Evolutionary conservation across 2,113 vertebrate species (phyloP).

Genomic region (Platysternon megacephalum): DNA sequence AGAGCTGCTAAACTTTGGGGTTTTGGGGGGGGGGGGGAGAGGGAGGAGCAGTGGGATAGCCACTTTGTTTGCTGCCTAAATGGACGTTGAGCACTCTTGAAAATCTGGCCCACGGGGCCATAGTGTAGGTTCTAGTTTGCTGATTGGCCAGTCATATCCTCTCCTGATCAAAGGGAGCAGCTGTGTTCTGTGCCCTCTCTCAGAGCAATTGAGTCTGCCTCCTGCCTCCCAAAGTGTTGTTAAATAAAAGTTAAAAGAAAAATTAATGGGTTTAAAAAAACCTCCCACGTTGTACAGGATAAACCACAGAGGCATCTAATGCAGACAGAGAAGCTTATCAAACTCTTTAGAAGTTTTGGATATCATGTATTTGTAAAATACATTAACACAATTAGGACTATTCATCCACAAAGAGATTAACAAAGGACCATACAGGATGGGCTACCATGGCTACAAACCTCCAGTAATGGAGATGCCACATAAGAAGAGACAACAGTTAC

Average conservation of each 20-base stretch:
- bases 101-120: not conserved
- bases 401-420: not conserved
- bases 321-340: not conserved
- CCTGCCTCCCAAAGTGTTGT: not conserved
- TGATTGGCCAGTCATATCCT: not conserved
- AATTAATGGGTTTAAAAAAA: not conserved
- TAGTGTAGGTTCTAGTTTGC: not conserved
- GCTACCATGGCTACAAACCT: not conserved
- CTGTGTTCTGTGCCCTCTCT: not conserved
- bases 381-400: not conserved
- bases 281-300: not conserved
- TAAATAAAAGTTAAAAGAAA: not conserved
- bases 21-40: too few species aligned
- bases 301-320: not conserved
- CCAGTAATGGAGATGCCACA: not conserved
- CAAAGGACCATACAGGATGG: not conserved
- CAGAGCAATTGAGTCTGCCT: not conserved
- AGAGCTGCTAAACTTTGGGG: not conserved
- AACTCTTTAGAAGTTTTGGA: not conserved
- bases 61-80: not conserved
- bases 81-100: not conserved
- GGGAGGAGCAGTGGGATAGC: too few species aligned
- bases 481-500: not conserved
- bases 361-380: not conserved
- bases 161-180: not conserved